Evolutionary conservation across 1,140 invertebrate species (phyloP), one percentile per base, ranked within the genome.

Genomic region (Orius insidiosus): DNA sequence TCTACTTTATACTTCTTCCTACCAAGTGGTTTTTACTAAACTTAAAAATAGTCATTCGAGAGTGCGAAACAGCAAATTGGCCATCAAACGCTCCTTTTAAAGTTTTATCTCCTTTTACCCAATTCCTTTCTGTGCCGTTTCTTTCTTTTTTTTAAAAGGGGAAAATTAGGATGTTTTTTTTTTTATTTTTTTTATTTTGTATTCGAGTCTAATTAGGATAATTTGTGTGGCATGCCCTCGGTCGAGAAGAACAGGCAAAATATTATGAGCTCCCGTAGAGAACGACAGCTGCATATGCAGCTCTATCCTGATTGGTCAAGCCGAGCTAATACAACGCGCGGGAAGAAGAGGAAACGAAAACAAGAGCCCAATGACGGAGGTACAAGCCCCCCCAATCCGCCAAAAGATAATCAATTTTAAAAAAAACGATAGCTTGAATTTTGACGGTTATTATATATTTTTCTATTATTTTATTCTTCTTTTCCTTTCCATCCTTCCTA

Each of bases 341-440:
- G 84, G 74, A 94, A 96, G 80, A 97, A 98, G 79, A 93, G 94
- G 80, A 96, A 93, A 74, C 79, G 88, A 76, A 96, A 94, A 80
- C 86, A 89, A 80, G 90, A 93, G 73, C 86, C 82, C 77, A 84
- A 78, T 73, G 88, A 89, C 78, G 88, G 85, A 85, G 85, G 82
- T 85, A 80, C 70, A 38, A 19, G 6, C 9, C 49, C n/a, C 16
- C 32, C 32, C 36, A 13, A 8, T 11, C 31, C 44, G 7, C 71
- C 61, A 24, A 24, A 24, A 24, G 7, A 24, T 24, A 24, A 24
- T 4, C 3, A 24, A 4, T 24, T 24, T 24, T 7, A 24, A 24
- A 24, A 24, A 24, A 24, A 24, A n/a, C 24, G 24, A 24, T n/a
- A n/a, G n/a, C n/a, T n/a, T n/a, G n/a, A n/a, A n/a, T n/a, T 24